These are phyloP conservation scores for Brachionus rubens DNA, from an alignment of 1,140 invertebrate genomes.

Conservation along the genomic window DNA sequence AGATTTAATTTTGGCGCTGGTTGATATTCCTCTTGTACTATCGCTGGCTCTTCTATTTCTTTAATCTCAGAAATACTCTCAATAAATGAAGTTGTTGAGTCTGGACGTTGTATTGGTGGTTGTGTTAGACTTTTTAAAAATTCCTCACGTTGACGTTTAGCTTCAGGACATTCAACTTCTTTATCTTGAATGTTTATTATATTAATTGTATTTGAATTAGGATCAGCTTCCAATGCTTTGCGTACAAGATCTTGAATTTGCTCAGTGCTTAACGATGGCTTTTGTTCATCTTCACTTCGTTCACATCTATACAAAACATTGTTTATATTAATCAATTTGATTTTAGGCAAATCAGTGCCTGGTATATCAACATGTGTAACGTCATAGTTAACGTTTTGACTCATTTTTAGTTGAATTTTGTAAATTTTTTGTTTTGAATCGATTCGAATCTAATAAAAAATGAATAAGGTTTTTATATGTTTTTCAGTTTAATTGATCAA, in stretches of 20 bases:
- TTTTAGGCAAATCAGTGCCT: conserved; percentile 5
- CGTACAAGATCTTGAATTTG: conserved; percentile 8
- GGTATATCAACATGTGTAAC: conserved; percentile 13
- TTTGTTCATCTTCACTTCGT: not conserved
- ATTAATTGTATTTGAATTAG: conserved; percentile 2
- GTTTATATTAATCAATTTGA: conserved; percentile 28
- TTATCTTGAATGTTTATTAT: conserved; percentile 18
- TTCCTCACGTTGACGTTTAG: conserved; percentile 3
- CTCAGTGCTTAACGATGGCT: not conserved
- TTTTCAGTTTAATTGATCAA: too few relatives aligned
- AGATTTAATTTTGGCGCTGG: too few relatives aligned
- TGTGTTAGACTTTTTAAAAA: not conserved
- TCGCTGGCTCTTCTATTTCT: conserved; percentile 8
- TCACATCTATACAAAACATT: conserved; percentile 36
- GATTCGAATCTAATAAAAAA: too few relatives aligned
- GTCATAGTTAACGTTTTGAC: not conserved
- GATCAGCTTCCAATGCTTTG: not conserved
- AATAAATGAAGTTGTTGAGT: not conserved
- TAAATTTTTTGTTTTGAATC: too few relatives aligned
- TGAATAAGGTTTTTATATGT: too few relatives aligned
- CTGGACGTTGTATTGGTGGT: not conserved
- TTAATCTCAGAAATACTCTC: conserved; percentile 29
- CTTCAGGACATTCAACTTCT: not conserved
- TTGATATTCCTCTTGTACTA: too few relatives aligned
- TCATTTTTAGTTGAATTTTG: not conserved